Conservation (phyloP, 2,888 invertebrate genomes). For the Erebia epiphron region DNA sequence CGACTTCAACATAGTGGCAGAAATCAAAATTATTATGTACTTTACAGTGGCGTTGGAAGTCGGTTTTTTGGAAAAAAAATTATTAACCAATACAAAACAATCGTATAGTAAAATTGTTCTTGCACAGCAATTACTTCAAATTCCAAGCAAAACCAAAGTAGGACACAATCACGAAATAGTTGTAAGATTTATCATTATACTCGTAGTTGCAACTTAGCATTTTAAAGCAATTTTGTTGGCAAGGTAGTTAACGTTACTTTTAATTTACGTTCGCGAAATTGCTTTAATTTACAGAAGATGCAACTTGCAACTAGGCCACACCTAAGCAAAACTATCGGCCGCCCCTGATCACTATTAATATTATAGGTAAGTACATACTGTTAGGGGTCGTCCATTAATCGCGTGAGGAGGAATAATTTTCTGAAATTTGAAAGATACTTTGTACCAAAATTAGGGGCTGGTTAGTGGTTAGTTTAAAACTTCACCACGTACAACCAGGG, state of each 20-base stretch:
- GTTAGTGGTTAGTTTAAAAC: no score
- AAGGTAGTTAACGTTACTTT: conserved; percentile 8
- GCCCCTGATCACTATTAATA: conserved; percentile 1
- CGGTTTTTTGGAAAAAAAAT: no score
- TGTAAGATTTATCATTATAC: conserved; percentile 1
- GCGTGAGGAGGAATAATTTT: no score
- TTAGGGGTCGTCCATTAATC: no score
- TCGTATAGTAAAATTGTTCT: not conserved
- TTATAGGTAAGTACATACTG: not conserved
- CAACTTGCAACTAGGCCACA: conserved; percentile 17
- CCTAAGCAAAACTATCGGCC: conserved; percentile 4
- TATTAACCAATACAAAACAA: no score
- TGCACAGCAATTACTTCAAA: not conserved
- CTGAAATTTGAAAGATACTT: not conserved
- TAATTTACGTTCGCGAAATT: conserved; percentile 10
- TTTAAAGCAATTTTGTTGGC: conserved; percentile 14
- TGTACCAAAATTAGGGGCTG: not conserved
- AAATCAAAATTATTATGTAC: no score
- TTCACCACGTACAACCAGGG: no score
- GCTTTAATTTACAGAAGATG: conserved; percentile 18
- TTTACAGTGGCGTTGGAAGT: no score
- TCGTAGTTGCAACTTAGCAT: conserved; percentile 7
- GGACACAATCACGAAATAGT: conserved; percentile 10
- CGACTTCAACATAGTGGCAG: no score
- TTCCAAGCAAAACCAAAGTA: not conserved